phyloP scores from a whole-genome alignment of 2,113 vertebrate genomes.

The Phalacrocorax brasilianus region DNA sequence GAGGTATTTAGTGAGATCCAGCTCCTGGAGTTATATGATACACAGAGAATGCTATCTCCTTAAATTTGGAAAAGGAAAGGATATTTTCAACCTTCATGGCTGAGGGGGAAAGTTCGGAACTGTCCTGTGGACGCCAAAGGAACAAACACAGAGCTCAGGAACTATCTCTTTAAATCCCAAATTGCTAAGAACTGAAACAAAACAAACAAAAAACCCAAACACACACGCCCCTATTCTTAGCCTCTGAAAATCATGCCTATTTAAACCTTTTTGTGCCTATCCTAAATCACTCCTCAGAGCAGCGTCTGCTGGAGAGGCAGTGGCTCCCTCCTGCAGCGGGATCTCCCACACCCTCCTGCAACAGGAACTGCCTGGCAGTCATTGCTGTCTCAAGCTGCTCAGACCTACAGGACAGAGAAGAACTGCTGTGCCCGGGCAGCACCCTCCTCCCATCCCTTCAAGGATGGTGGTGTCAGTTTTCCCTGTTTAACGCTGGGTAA shows the following conservation, averaged over 20 bases:
- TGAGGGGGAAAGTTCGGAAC: neutral
- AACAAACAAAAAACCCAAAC: too few species aligned
- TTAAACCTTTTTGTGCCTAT: neutral
- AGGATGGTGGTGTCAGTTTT: neutral
- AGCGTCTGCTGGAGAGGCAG: neutral
- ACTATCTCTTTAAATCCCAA: neutral
- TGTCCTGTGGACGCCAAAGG: neutral
- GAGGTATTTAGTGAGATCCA: neutral
- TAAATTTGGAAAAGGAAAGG: neutral
- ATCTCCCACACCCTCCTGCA: neutral
- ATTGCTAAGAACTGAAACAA: neutral
- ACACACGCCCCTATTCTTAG: neutral
- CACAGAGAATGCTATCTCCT: neutral
- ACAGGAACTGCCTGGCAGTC: neutral
- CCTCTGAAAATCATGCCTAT: neutral
- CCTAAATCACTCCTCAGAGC: neutral
- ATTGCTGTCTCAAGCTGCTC: neutral
- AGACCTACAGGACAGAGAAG: neutral
- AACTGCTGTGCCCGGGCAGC: neutral
- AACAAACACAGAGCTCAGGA: neutral
- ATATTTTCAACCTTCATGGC: neutral
- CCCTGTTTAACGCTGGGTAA: neutral
- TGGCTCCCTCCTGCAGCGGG: neutral
- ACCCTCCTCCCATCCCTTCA: neutral
- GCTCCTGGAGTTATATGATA: neutral